Percentiles rank a stretch among this genome's conserved stretches.
These are phyloP conservation scores for Choloepus didactylus DNA, from an alignment of 2,797 vertebrate species.

Conservation along the genomic window DNA sequence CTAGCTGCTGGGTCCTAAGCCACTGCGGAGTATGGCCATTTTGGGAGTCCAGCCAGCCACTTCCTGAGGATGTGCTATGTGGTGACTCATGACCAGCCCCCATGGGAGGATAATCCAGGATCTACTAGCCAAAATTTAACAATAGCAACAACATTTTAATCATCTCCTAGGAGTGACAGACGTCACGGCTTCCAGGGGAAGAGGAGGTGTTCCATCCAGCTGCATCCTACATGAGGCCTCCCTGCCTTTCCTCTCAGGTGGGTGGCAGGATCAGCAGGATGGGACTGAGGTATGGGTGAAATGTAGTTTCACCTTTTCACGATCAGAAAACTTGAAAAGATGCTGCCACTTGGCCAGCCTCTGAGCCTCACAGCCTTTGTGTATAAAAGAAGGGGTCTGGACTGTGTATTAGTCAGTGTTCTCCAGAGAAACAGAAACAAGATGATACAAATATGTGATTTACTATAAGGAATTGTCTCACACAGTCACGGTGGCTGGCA, in stretches of 20 bases:
- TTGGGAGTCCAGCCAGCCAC: constrained; percentile 53
- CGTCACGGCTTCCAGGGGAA: constrained; percentile 75
- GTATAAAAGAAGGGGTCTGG: not conserved
- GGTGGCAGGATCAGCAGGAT: constrained; percentile 2
- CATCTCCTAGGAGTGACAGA: constrained; percentile 68
- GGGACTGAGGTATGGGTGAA: constrained; percentile 51
- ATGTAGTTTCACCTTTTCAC: constrained; percentile 13
- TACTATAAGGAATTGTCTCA: too few relatives aligned
- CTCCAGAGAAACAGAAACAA: too few relatives aligned
- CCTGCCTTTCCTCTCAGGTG: constrained; percentile 76
- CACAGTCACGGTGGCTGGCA: too few relatives aligned
- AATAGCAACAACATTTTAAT: constrained; percentile 71
- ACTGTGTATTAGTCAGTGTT: not conserved
- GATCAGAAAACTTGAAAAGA: not conserved
- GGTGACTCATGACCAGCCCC: constrained; percentile 74
- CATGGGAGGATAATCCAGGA: constrained; percentile 58
- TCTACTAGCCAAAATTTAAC: constrained; percentile 68
- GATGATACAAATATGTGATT: too few relatives aligned
- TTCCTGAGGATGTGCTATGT: constrained; percentile 81
- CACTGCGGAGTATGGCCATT: not conserved
- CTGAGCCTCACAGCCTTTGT: not conserved
- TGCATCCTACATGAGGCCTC: constrained; percentile 69
- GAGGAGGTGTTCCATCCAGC: constrained; percentile 70
- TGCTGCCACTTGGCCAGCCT: not conserved
- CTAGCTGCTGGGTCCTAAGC: not conserved